phyloP scores from a whole-genome alignment of 2,888 invertebrate genomes.

The Cylloceria caligata region DNA sequence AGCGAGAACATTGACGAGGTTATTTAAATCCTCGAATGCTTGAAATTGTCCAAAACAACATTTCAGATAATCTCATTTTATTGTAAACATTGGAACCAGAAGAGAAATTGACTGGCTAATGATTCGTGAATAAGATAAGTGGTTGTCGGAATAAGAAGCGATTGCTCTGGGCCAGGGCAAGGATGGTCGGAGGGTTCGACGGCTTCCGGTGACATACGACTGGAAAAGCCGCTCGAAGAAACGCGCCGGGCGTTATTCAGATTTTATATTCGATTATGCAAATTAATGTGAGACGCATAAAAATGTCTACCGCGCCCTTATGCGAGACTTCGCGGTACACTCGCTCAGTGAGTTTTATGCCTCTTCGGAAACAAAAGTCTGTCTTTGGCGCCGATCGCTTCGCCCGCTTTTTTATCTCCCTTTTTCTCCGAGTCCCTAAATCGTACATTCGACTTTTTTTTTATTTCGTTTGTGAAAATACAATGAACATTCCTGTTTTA shows the following conservation, averaged over 20 bases:
- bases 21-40: background rate
- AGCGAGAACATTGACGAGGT: no score
- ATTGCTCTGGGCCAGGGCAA: slow-evolving; percentile 4
- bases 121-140: slow-evolving; percentile 47
- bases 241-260: slow-evolving; percentile 78
- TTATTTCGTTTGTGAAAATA: slow-evolving; percentile 2
- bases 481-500: background rate
- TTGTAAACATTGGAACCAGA: background rate
- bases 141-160: slow-evolving; percentile 29
- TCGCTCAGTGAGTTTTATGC: slow-evolving; percentile 79
- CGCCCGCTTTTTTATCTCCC: slow-evolving; percentile 6
- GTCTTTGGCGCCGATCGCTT: slow-evolving; percentile 45
- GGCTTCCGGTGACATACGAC: slow-evolving; percentile 59
- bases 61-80: background rate
- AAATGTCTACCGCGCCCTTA: slow-evolving; percentile 78
- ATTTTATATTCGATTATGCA: slow-evolving; percentile 84
- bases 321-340: slow-evolving; percentile 72
- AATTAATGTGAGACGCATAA: slow-evolving; percentile 83
- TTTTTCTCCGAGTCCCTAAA: slow-evolving; percentile 20
- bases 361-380: slow-evolving; percentile 77
- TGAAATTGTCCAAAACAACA: background rate
- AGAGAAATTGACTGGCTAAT: slow-evolving; percentile 40
- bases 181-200: slow-evolving; percentile 14
- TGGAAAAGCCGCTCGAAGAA: slow-evolving; percentile 61
- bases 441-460: slow-evolving; percentile 36